Base-by-base conservation (phyloP, 2,888 invertebrate species). In the Eilema caniola region DNA sequence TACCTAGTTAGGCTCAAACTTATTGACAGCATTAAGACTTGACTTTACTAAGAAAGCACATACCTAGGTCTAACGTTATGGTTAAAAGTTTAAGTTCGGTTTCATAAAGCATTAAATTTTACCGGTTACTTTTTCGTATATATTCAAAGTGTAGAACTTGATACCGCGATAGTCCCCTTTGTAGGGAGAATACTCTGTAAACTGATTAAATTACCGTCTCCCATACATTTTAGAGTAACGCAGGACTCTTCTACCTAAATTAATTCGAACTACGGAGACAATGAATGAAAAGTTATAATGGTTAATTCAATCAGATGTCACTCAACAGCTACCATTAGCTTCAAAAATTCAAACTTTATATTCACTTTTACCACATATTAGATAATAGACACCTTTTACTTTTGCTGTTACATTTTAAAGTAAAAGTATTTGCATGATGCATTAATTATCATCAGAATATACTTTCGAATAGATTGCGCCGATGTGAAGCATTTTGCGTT, bases 401-500 rank as follows among this genome's bases (percentile, higher is more conserved):
- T 31, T 31, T 31, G 28, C 53, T n/a, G 33, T 33, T 37, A 37
- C 33, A 14, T 37, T 33, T 33, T 23, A 33, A 33, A 33, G 33
- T 61, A 31, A 61, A 62, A 62, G 62, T 62, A 24, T 53, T 53
- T 53, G 24, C 24, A 37, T 37, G 20, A 62, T 62, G 62, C 28
- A 65, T 56, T 24, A 33, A 53, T 53, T 53, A 53, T 47, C 60
- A 31, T 41, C 24, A 14, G 57, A 66, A 64, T n/a, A 63, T 57
- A 74, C 62, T 72, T 74, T 71, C 64, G 69, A 71, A 63, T 67
- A 28, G 24, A 53, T 63, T 71, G 62, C 68, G 62, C 41, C 61
- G 53, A 67, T 66, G 69, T 64, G 56, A 41, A 72, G 68, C 66
- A 66, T 4, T 24, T 75, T 8, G 67, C 72, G 41, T 24, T 69